phyloP scores from a whole-genome alignment of 2,888 invertebrate genomes.

The Platypus cylindrus region DNA sequence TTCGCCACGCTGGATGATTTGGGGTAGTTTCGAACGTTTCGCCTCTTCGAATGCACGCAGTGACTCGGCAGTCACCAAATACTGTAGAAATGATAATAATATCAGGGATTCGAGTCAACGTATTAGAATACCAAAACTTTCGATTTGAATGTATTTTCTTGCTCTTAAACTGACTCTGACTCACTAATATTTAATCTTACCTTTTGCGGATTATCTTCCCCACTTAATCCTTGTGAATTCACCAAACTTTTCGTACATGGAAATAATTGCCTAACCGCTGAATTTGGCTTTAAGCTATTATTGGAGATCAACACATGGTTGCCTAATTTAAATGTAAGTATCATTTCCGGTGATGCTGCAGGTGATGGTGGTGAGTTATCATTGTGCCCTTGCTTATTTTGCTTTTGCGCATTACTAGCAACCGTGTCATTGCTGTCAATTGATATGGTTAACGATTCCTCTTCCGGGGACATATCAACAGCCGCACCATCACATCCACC shows the following conservation, averaged over 20 bases:
- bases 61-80: constrained; percentile 59
- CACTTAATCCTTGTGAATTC: constrained; percentile 20
- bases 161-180: neutral
- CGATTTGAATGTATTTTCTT: no score
- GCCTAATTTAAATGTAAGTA: constrained; percentile 44
- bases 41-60: constrained; percentile 55
- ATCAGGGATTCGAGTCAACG: constrained; percentile 1
- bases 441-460: constrained; percentile 20
- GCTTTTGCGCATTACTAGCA: constrained; percentile 11
- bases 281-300: constrained; percentile 54
- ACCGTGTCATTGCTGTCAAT: neutral
- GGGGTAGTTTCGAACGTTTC: constrained; percentile 41
- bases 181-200: constrained; percentile 2
- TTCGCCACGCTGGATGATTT: constrained; percentile 38
- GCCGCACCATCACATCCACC: constrained; percentile 35
- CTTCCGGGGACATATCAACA: constrained; percentile 26
- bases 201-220: constrained; percentile 13
- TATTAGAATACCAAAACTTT: neutral
- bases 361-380: constrained; percentile 20
- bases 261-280: constrained; percentile 74
- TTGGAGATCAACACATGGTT: constrained; percentile 42
- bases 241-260: constrained; percentile 51
- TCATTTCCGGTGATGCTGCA: constrained; percentile 38
- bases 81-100: constrained; percentile 25
- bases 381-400: constrained; percentile 10